Percentiles rank a stretch among this genome's conserved stretches.
Conservation (phyloP, 2,888 invertebrate genomes). For the Folsomia manolachei region DNA sequence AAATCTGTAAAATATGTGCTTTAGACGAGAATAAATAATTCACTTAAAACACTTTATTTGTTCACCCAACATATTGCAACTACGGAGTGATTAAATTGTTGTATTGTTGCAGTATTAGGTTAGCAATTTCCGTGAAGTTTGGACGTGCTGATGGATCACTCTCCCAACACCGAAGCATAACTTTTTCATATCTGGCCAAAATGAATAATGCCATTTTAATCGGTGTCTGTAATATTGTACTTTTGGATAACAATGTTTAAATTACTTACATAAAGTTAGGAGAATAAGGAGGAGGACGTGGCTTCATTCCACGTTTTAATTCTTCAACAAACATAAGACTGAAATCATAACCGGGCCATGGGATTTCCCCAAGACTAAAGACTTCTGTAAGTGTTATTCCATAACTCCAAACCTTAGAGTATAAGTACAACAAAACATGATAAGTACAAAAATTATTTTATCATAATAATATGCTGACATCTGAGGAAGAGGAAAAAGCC, state of each 20-base stretch:
- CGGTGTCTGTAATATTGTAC: background rate
- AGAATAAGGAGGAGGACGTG: slow-evolving; percentile 19
- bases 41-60: background rate
- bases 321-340: slow-evolving; percentile 27
- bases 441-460: background rate
- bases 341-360: slow-evolving; percentile 22
- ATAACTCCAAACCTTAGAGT: slow-evolving; percentile 22
- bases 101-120: background rate
- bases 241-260: background rate
- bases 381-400: slow-evolving; percentile 28
- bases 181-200: slow-evolving; percentile 1
- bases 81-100: background rate
- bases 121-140: slow-evolving; percentile 16
- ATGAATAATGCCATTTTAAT: background rate
- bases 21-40: too few species aligned
- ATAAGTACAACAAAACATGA: background rate
- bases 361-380: slow-evolving; percentile 27
- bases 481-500: slow-evolving; percentile 33
- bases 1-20: too few species aligned
- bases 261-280: slow-evolving; percentile 20
- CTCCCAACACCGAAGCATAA: slow-evolving; percentile 27
- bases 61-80: background rate
- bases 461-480: slow-evolving; percentile 19
- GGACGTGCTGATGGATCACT: slow-evolving; percentile 14
- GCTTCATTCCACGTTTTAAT: slow-evolving; percentile 25